Base-by-base conservation (phyloP, 2,888 invertebrate species). In the Dysmachus trigonus region DNA sequence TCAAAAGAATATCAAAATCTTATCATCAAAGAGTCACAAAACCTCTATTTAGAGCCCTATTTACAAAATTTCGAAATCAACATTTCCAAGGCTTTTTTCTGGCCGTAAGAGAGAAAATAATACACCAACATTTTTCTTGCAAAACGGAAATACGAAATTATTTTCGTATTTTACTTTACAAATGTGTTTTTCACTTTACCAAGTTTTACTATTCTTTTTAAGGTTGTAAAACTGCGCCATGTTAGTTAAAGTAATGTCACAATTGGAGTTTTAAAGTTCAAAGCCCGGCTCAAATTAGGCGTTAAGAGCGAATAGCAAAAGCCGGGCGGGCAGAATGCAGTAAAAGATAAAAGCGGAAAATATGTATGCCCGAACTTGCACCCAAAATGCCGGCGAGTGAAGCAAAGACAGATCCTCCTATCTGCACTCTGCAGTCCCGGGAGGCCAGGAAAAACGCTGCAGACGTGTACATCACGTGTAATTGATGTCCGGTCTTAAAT, bases 401-500 rank as follows among this genome's bases (percentile, higher is more conserved):
- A 62, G 62, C 10, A 62, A 62, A 62, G 62, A 62, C 62, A 27
- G 62, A 62, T 62, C 62, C 62, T 27, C 62, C 62, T 62, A 62
- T 62, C 62, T 62, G 62, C 62, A 27, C 62, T 62, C 62, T 62
- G 62, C 62, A 62, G 62, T 62, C 62, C 62, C 18, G 62, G 62
- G 7, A 62, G 10, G 1, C 62, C 18, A 22, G 30, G n/a, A 79
- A 77, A 79, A 79, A 79, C 31, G 27, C 79, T 81, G 53, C 53
- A 81, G 81, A 81, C 81, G 53, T 81, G 81, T 53, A 81, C 62
- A 81, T 81, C 81, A 81, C 81, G 81, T 51, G 81, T 81, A 81
- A 81, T 81, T 51, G 62, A 81, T 81, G 81, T 62, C 53, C 81
- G 81, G 81, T 81, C 81, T 81, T 81, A 81, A 81, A 81, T 81